phyloP scores from a whole-genome alignment of 2,797 vertebrate species.

The Lemur catta region DNA sequence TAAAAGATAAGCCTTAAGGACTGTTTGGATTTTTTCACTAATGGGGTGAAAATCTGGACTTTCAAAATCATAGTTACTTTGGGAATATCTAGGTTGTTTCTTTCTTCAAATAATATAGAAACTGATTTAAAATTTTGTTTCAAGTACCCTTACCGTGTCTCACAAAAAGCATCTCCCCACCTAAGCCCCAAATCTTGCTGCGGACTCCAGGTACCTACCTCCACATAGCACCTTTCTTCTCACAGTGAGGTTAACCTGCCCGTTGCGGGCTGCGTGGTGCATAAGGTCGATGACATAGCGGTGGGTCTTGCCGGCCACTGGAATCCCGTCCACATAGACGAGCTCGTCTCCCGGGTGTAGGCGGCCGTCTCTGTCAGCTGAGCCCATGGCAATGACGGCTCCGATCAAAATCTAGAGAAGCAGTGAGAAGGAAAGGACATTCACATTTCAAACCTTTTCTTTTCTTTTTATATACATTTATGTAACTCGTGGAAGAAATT shows the following conservation, averaged over 20 bases:
- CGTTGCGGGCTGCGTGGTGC: constrained; percentile 95
- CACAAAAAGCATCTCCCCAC: neutral
- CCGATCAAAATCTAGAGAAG: constrained; percentile 94
- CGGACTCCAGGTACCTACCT: constrained; percentile 82
- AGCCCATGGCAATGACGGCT: constrained; percentile 98
- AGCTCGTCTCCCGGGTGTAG: constrained; percentile 96
- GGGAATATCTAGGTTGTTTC: neutral
- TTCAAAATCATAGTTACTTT: neutral
- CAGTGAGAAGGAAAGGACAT: constrained; percentile 57
- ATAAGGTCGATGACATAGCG: constrained; percentile 98
- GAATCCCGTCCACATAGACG: constrained; percentile 95
- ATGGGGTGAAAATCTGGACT: neutral
- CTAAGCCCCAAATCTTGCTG: neutral
- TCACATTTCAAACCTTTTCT: neutral
- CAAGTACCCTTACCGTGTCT: neutral
- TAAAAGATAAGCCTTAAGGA: neutral
- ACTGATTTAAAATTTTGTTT: neutral
- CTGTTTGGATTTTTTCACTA: neutral
- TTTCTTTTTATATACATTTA: neutral
- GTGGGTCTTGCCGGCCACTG: constrained; percentile 96
- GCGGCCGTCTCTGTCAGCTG: constrained; percentile 96
- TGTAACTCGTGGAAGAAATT: neutral
- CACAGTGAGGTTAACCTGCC: constrained; percentile 96
- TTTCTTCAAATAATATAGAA: neutral
- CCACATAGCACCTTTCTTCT: constrained; percentile 91